These are phyloP conservation scores for Botia kubotai DNA, from an alignment of 2,797 vertebrate species.

Conservation along the genomic window DNA sequence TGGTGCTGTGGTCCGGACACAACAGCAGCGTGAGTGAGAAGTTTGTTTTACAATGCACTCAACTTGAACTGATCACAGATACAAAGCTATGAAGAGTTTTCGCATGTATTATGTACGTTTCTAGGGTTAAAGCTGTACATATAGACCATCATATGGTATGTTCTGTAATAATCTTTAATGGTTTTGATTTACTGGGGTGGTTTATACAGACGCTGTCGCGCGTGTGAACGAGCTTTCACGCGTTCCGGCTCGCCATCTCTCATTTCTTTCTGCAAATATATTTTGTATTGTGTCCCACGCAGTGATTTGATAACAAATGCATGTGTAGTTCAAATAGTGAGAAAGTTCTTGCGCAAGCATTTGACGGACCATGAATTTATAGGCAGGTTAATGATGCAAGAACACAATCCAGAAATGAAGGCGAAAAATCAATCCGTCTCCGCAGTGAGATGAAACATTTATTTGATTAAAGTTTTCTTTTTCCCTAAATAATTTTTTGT, in stretches of 20 bases:
- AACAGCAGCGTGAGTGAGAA: conserved; percentile 94
- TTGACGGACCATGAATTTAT: background rate
- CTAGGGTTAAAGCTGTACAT: background rate
- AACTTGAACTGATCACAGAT: background rate
- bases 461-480: background rate
- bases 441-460: background rate
- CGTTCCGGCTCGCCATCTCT: background rate
- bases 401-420: conserved; percentile 16
- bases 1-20: conserved; percentile 95
- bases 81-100: background rate
- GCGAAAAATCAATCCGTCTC: background rate
- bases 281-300: background rate
- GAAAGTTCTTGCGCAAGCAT: background rate
- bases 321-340: background rate
- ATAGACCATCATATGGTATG: background rate
- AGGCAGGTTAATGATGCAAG: background rate
- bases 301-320: background rate
- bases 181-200: conserved; percentile 2
- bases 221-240: background rate
- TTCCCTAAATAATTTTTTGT: background rate
- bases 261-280: background rate
- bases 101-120: no score
- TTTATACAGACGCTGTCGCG: background rate
- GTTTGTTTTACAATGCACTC: background rate
- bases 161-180: background rate